Percentiles rank a stretch among this genome's conserved stretches.
Conservation (phyloP, 2,113 vertebrate species). For the Chaenocephalus aceratus region DNA sequence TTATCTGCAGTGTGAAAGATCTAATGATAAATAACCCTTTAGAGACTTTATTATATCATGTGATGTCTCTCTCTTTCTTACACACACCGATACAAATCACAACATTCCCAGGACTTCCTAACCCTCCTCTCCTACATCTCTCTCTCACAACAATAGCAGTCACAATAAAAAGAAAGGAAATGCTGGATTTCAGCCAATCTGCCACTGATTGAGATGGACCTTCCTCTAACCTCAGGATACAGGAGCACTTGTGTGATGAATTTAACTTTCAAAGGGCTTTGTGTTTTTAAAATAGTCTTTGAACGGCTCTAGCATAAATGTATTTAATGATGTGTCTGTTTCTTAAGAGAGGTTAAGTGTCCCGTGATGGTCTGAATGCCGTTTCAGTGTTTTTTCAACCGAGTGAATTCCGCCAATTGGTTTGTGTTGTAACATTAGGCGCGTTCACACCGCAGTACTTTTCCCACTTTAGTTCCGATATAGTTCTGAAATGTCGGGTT, state of each 20-base stretch:
- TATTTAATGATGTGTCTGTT: neutral
- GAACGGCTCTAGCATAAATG: neutral
- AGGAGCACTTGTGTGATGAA: neutral
- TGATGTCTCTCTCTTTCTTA: slow-evolving; percentile 21
- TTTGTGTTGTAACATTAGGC: no score
- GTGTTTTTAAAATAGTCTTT: neutral
- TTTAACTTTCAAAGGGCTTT: neutral
- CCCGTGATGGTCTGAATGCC: neutral
- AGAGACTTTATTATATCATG: slow-evolving; percentile 42
- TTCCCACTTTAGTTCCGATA: no score
- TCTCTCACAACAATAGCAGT: slow-evolving; percentile 1
- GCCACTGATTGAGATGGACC: neutral
- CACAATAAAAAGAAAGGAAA: neutral
- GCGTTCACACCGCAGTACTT: no score
- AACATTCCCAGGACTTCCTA: slow-evolving; percentile 40
- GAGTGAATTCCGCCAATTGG: neutral
- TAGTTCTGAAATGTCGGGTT: no score
- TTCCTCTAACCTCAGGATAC: neutral
- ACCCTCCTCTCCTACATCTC: slow-evolving; percentile 27
- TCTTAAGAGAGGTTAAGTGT: neutral
- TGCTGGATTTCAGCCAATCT: slow-evolving; percentile 27
- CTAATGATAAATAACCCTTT: slow-evolving; percentile 47
- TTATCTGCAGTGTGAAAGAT: slow-evolving; percentile 39
- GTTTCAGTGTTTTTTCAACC: neutral
- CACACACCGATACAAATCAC: slow-evolving; percentile 12